Conservation (phyloP, 2,797 vertebrate species). For the Falco berigora region DNA sequence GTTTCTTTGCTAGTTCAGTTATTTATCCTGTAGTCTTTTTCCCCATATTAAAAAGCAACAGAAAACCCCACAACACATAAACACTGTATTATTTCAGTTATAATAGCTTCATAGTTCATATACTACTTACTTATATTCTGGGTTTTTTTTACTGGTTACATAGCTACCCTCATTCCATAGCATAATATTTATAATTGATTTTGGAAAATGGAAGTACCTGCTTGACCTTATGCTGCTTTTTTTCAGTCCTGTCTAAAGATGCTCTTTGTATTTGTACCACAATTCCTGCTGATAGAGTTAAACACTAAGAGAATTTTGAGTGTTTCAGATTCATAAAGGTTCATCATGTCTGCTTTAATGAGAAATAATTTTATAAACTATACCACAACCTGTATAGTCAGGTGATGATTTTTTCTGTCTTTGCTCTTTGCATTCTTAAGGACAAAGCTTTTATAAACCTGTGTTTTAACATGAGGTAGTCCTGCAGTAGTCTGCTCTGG, state of each 20-base stretch:
- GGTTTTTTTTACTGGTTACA: neutral
- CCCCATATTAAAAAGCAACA: neutral
- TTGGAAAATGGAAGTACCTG: neutral
- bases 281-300: neutral
- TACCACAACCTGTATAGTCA: neutral
- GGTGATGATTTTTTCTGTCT: neutral
- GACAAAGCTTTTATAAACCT: neutral
- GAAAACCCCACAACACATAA: neutral
- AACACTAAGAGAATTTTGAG: neutral
- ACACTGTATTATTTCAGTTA: neutral
- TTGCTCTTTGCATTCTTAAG: neutral
- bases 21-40: neutral
- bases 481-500: neutral
- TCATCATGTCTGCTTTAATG: neutral
- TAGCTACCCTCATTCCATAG: neutral
- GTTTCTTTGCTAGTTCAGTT: neutral
- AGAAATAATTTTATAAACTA: neutral
- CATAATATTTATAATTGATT: neutral
- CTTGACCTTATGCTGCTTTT: neutral
- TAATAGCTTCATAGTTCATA: neutral
- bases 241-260: neutral
- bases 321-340: neutral
- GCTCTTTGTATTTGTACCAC: neutral
- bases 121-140: neutral
- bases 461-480: neutral